phyloP scores from a whole-genome alignment of 1,140 invertebrate species.

The Colletes latitarsis region DNA sequence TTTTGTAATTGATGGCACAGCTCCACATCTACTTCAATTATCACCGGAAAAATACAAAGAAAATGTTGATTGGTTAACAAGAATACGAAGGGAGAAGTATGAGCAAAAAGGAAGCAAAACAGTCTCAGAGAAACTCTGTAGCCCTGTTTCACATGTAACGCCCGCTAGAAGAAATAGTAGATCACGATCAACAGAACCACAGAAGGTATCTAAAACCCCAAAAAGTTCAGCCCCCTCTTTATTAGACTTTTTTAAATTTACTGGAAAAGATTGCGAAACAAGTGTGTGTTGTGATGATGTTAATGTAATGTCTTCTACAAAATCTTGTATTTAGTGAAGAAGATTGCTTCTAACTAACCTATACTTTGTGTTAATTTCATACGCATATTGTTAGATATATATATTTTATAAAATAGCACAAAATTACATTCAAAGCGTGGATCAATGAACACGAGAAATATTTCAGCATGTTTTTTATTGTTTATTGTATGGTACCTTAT shows the following conservation, averaged over 20 bases:
- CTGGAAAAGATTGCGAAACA: conserved; percentile 61
- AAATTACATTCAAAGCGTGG: not conserved
- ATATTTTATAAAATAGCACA: conserved; percentile 1
- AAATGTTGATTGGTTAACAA: conserved; percentile 87
- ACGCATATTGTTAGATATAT: not conserved
- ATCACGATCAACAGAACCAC: conserved; percentile 72
- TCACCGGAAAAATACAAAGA: conserved; percentile 86
- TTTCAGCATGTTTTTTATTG: conserved; percentile 16
- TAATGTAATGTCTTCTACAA: conserved; percentile 32
- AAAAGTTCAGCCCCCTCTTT: conserved; percentile 68
- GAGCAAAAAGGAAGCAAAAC: conserved; percentile 57
- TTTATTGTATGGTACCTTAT: conserved; percentile 29
- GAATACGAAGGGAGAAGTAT: conserved; percentile 83
- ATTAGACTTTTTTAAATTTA: conserved; percentile 69
- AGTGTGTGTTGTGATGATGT: conserved; percentile 34
- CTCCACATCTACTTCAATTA: conserved; percentile 86
- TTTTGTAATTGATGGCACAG: conserved; percentile 87
- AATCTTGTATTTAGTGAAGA: conserved; percentile 3
- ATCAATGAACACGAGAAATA: not conserved
- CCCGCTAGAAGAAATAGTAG: conserved; percentile 65
- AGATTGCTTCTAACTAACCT: not conserved
- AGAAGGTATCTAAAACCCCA: conserved; percentile 58
- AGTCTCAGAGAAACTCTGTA: conserved; percentile 57
- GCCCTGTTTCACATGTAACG: conserved; percentile 60
- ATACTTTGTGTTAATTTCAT: conserved; percentile 8